Conservation (phyloP, 2,113 vertebrate genomes). For the Rafetus swinhoei region DNA sequence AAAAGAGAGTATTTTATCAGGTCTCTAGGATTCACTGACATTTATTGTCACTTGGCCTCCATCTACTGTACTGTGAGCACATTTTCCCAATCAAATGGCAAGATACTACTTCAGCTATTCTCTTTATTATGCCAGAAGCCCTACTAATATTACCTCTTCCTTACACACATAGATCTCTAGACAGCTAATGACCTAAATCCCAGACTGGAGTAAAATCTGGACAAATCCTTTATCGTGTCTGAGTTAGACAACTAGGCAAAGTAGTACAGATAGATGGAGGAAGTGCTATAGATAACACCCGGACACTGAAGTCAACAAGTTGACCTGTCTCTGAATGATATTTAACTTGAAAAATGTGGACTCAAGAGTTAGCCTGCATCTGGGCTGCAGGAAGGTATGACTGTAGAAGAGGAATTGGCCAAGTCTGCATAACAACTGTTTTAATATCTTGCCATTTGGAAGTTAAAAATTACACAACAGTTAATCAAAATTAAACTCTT, state of each 20-base stretch:
- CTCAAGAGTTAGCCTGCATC: neutral
- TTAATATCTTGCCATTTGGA: neutral
- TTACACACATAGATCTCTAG: neutral
- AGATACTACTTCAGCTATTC: neutral
- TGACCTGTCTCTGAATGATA: neutral
- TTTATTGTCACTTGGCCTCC: neutral
- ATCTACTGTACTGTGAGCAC: neutral
- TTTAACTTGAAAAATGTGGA: neutral
- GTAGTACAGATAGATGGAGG: neutral
- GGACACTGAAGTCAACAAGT: accelerated
- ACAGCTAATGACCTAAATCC: neutral
- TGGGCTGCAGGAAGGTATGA: neutral
- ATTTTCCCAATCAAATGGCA: neutral
- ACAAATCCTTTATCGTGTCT: neutral
- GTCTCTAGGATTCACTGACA: neutral
- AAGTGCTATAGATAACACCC: neutral
- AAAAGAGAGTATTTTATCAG: neutral
- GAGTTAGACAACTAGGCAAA: neutral
- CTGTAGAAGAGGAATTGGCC: neutral
- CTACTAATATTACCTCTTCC: neutral
- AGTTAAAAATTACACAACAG: neutral
- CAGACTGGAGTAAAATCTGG: neutral
- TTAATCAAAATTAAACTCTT: neutral
- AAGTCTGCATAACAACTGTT: neutral
- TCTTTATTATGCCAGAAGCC: neutral